phyloP scores from a whole-genome alignment of 2,113 vertebrate species.

The Chionomys nivalis region DNA sequence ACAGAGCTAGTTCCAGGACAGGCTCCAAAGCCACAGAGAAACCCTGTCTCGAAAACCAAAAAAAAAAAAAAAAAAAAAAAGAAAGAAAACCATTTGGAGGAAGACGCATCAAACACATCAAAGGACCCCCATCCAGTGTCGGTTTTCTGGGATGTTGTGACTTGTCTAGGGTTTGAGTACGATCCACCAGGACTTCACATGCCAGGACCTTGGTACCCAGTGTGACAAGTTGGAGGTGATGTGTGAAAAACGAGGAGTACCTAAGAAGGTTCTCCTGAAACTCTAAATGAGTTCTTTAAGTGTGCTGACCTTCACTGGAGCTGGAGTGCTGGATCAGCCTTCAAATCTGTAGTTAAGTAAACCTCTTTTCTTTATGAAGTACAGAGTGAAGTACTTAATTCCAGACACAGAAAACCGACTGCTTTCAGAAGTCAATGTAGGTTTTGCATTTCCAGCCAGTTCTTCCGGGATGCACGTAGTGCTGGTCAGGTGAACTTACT shows the following conservation, averaged over 20 bases:
- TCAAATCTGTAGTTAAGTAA: neutral
- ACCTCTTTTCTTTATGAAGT: neutral
- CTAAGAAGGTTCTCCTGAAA: no score
- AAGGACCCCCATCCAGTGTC: neutral
- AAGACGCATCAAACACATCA: neutral
- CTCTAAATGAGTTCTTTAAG: neutral
- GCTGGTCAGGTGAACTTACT: neutral
- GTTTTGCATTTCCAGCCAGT: neutral
- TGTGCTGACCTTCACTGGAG: neutral
- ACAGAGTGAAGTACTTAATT: neutral
- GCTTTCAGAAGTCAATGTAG: neutral
- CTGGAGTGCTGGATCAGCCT: neutral
- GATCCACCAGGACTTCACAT: neutral
- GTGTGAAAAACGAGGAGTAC: neutral
- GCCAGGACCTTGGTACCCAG: neutral
- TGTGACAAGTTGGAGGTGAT: neutral
- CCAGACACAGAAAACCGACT: neutral
- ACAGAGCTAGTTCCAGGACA: no score
- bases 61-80: no score
- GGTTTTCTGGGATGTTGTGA: neutral
- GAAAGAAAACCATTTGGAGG: neutral
- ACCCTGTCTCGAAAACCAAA: no score
- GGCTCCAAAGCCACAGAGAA: no score
- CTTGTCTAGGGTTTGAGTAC: neutral
- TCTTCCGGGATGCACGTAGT: neutral